These are phyloP conservation scores for Pogonomyrmex californicus DNA, from an alignment of 1,140 invertebrate species.

Conservation along the genomic window DNA sequence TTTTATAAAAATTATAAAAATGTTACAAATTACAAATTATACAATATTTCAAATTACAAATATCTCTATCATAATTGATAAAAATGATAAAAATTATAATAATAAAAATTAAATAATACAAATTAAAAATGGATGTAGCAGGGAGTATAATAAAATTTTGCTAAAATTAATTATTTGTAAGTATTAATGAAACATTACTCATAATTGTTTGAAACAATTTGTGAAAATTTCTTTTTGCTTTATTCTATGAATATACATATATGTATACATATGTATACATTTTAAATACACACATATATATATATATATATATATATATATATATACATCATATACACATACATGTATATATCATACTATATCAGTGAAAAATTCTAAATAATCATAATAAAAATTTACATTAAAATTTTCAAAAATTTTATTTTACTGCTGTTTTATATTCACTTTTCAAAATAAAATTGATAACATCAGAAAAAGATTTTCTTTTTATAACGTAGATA, in stretches of 20 bases:
- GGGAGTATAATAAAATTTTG: not conserved
- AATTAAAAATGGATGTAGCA: not conserved
- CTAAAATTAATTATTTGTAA: not conserved
- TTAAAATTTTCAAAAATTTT: not conserved
- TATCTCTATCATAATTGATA: not conserved
- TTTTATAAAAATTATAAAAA: not conserved
- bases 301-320: too few relatives aligned
- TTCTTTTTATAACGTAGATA: not conserved
- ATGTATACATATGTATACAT: not conserved
- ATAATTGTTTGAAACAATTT: not conserved
- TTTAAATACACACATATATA: not conserved
- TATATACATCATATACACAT: not conserved
- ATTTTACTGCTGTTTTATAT: constrained; percentile 7
- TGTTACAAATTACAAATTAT: not conserved
- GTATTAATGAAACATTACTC: not conserved
- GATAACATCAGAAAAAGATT: not conserved
- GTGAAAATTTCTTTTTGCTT: not conserved
- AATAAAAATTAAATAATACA: not conserved
- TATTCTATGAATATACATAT: not conserved
- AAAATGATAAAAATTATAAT: not conserved
- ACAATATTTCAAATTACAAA: not conserved
- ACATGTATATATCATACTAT: not conserved
- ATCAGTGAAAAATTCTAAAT: not conserved
- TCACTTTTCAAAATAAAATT: not conserved
- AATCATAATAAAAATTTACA: not conserved